A percentile compares a stretch with the other conserved stretches of the same genome.
These are phyloP conservation scores for Helarctos malayanus DNA, from an alignment of 2,797 vertebrate species.

Conservation along the genomic window DNA sequence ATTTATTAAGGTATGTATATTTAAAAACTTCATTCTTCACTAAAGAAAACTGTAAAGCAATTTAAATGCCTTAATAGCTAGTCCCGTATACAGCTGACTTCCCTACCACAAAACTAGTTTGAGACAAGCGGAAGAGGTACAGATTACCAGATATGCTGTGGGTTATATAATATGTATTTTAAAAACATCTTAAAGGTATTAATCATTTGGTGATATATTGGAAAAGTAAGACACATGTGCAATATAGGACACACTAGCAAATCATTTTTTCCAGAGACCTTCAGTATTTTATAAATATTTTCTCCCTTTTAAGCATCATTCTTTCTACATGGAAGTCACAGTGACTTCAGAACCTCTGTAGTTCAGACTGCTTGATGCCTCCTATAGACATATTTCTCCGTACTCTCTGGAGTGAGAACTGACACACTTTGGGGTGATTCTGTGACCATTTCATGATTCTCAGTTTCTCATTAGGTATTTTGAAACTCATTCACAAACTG, in stretches of 20 bases:
- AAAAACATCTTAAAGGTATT: constrained; percentile 44
- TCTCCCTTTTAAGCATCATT: not conserved
- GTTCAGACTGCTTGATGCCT: not conserved
- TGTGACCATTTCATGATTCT: constrained; percentile 53
- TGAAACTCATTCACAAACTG: constrained; percentile 70
- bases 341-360: constrained; percentile 62
- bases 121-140: constrained; percentile 28
- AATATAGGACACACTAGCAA: not conserved
- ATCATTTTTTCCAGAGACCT: not conserved
- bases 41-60: not conserved
- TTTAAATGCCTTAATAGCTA: not conserved
- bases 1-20: not conserved
- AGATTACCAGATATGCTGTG: not conserved
- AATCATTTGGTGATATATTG: not conserved
- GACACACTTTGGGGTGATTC: constrained; percentile 76
- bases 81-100: not conserved
- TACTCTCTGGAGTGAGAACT: not conserved
- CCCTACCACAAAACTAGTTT: constrained; percentile 65
- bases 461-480: constrained; percentile 49
- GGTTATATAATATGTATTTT: constrained; percentile 58
- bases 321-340: not conserved
- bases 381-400: not conserved
- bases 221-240: not conserved
- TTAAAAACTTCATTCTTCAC: constrained; percentile 9
- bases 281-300: not conserved